Evolutionary conservation across 2,797 vertebrate species (phyloP), one percentile per base, ranked within the genome.

Genomic region (Oryzias sinensis): DNA sequence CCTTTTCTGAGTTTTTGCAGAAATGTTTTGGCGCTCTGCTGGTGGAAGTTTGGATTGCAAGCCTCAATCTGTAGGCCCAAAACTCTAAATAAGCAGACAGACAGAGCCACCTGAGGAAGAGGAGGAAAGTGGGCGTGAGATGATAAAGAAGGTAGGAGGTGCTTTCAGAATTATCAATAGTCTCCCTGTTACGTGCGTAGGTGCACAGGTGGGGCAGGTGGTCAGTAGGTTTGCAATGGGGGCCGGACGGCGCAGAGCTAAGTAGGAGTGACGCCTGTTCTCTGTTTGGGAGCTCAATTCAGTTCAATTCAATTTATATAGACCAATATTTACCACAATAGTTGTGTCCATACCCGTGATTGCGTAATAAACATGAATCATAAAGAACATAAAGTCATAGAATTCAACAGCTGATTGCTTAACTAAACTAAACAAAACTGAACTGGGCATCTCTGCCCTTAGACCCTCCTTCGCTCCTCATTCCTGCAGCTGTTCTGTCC

Each of bases 231-330:
- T 15, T 41, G 40, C 6, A 47, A 14, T 45, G 52, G 57, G 51
- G 52, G 8, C 56, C 45, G 22, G 5, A 55, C 27, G 64, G 67
- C 81, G 80, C 81, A 76, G 57, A 57, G 79, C 83, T 79, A 37
- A 65, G 88, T 88, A 81, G 87, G 88, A 89, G 88, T 84, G 85
- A 87, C 89, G 90, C 86, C 88, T 91, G 90, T 83, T 88, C 62
- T 43, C 68, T 43, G n/a, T 56, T 76, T 70, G 71, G 67, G 58
- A 54, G 43, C 67, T 22, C 20, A 22, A 22, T 22, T 22, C 20
- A 22, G 3, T 22, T 22, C 1, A 22, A 22, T 22, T 22, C 20
- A 22, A 22, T 22, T 22, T 2, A 2, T 22, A 3, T 22, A 22
- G 20, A 2, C 20, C 20, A 22, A 22, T 22, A 22, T 22, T 22